Percentiles rank a stretch among this genome's conserved stretches.
phyloP scores from a whole-genome alignment of 2,113 vertebrate species.

The Centropus unirufus region DNA sequence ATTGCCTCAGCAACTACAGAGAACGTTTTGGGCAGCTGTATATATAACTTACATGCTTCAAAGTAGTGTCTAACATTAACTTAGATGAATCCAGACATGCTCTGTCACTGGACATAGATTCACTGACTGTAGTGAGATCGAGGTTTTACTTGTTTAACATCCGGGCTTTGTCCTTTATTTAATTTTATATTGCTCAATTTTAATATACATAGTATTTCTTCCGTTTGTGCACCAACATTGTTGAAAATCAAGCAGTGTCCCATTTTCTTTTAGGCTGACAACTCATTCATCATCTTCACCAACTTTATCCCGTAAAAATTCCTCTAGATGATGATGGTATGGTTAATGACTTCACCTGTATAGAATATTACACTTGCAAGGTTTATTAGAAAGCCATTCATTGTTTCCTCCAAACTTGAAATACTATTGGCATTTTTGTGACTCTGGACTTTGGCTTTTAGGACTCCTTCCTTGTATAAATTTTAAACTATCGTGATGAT shows the following conservation, averaged over 20 bases:
- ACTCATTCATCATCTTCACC: neutral
- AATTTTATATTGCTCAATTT: neutral
- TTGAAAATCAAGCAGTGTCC: neutral
- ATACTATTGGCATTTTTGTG: neutral
- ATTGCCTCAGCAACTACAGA: neutral
- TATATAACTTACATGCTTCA: neutral
- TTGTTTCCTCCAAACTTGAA: neutral
- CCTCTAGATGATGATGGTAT: neutral
- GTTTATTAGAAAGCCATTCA: neutral
- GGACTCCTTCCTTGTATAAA: neutral
- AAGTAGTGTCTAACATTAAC: neutral
- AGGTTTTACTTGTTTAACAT: neutral
- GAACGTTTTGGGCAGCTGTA: neutral
- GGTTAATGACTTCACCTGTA: neutral
- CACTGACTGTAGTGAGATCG: neutral
- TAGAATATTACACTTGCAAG: neutral
- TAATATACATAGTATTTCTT: neutral
- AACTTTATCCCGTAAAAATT: neutral
- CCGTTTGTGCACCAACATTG: accelerated
- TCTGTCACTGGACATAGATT: neutral
- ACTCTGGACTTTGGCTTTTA: neutral
- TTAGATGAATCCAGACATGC: neutral
- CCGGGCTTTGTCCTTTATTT: neutral
- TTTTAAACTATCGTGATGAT: neutral
- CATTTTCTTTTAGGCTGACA: neutral